phyloP scores from a whole-genome alignment of 2,113 vertebrate genomes.

The Neodon shergylaensis region DNA sequence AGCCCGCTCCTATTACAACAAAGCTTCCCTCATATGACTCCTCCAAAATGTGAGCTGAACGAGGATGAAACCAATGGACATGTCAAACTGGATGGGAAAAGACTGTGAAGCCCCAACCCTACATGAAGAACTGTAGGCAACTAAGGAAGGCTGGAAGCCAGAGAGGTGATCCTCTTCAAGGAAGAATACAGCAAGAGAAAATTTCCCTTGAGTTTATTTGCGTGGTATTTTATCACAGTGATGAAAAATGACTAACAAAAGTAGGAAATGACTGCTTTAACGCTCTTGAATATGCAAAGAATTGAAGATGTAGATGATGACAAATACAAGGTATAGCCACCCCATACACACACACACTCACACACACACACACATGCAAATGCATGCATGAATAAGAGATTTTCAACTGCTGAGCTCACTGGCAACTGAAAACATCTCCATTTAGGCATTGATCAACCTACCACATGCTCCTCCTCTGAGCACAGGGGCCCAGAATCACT shows the following conservation, averaged over 20 bases:
- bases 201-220: neutral
- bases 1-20: no score
- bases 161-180: neutral
- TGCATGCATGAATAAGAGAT: neutral
- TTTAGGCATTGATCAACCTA: slow-evolving; percentile 10
- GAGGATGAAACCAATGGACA: neutral
- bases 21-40: neutral
- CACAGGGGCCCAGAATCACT: slow-evolving; percentile 29
- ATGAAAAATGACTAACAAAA: neutral
- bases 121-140: neutral
- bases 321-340: neutral
- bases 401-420: slow-evolving; percentile 19
- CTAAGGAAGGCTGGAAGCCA: neutral
- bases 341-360: neutral
- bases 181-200: neutral
- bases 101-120: neutral
- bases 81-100: neutral
- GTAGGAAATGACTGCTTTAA: neutral
- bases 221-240: neutral
- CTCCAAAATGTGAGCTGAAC: neutral
- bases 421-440: neutral
- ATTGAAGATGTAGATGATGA: neutral
- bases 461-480: neutral
- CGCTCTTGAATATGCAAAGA: neutral
- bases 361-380: rapidly evolving